Evolutionary conservation across 2,113 vertebrate species (phyloP).

Genomic region (Ramphastos sulfuratus): DNA sequence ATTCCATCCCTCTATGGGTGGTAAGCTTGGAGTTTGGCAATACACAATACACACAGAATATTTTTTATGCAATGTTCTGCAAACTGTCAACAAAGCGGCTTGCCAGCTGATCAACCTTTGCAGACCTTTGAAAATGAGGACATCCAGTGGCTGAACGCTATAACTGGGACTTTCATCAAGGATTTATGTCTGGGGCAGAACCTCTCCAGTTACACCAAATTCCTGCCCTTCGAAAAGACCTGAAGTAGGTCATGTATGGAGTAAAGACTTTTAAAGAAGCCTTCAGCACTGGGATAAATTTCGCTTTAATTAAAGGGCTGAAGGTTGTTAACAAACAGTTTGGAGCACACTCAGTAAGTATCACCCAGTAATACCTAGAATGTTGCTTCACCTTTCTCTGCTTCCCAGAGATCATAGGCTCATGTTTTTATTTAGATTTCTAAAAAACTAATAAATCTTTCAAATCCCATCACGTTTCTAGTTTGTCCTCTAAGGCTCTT

Average conservation of each 20-base stretch:
- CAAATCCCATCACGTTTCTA: neutral
- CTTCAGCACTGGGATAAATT: neutral
- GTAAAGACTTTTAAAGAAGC: neutral
- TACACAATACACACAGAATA: neutral
- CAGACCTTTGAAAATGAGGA: slow-evolving; percentile 57
- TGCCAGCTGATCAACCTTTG: slow-evolving; percentile 8
- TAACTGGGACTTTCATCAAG: neutral
- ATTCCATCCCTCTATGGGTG: neutral
- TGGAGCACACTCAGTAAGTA: neutral
- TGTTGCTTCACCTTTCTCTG: neutral
- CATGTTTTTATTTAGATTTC: neutral
- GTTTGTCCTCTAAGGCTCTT: neutral
- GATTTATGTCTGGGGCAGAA: neutral
- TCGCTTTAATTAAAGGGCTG: neutral
- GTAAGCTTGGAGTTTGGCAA: slow-evolving; percentile 18
- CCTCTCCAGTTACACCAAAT: neutral
- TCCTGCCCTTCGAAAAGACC: neutral
- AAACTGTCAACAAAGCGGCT: neutral
- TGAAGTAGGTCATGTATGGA: fast-evolving
- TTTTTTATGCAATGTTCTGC: neutral
- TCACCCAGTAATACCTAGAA: neutral
- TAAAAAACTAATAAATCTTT: neutral
- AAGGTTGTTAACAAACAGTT: neutral
- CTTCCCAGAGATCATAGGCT: neutral
- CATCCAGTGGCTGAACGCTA: slow-evolving; percentile 53